Evolutionary conservation across 2,888 invertebrate species (phyloP), one percentile per base, ranked within the genome.

Genomic region (Hipparchia sbordonii): DNA sequence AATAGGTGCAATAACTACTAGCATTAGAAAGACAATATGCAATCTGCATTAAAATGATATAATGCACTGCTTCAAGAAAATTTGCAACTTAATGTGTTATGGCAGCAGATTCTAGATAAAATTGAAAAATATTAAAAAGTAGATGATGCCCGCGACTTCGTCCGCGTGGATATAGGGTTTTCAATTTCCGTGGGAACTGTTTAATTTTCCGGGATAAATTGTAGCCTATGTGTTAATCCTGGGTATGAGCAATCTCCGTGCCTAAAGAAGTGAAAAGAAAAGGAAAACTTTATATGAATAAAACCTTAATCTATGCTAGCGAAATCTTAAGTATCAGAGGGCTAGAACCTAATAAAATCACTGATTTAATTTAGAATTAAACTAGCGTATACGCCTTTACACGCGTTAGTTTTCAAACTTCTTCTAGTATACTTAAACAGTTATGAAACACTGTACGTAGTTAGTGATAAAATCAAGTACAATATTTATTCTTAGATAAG

Each of bases 401-500:
- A 84, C 83, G 85, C 81, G 72, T 80, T 76, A 68, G 73, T 74
- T 73, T 73, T 66, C 56, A 71, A 78, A 76, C 61, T 51, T 45
- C 39, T 46, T 12, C 54, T 68, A 67, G 68, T 68, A 51, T 45
- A 52, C 60, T 13, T 13, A 54, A 6, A 57, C 33, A 73, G 84
- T 89, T 90, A 88, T 80, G 89, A 89, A 90, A 91, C 85, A 77
- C 76, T 78, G 73, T 77, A 75, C 84, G 82, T 82, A 80, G 85
- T 86, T 83, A 86, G 85, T 82, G 83, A 86, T 85, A 86, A 86
- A 89, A 85, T 80, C 81, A 82, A 85, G 83, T 82, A 87, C 88
- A 88, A 89, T 91, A 89, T 93, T 93, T 91, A 84, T 87, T 85
- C 82, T 84, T 76, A 82, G 93, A 93, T 92, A 92, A 88, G 83